Evolutionary conservation across 1,140 invertebrate species (phyloP).

Genomic region (Dendrolimus kikuchii): DNA sequence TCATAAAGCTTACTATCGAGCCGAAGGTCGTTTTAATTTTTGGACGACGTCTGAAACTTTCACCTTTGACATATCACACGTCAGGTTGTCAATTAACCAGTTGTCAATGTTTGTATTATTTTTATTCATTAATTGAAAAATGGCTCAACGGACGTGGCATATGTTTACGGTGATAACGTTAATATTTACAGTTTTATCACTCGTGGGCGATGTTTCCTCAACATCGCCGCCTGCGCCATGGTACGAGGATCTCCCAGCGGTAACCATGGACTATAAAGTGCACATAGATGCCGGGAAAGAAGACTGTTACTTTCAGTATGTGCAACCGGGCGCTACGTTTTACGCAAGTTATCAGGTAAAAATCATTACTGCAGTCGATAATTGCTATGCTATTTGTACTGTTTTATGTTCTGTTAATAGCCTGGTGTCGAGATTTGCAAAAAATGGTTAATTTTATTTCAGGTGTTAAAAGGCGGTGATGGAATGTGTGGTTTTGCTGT

Average conservation of each 20-base stretch:
- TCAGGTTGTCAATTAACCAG: not conserved
- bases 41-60: conserved; percentile 5
- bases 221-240: conserved; percentile 72
- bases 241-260: conserved; percentile 88
- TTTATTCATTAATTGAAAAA: conserved; percentile 32
- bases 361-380: too few species aligned
- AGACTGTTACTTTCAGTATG: conserved; percentile 95
- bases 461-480: conserved; percentile 92
- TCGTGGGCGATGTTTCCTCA: conserved; percentile 45
- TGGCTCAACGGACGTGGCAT: conserved; percentile 67
- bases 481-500: conserved; percentile 94
- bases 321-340: conserved; percentile 92
- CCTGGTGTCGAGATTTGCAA: not conserved
- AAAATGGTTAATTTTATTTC: conserved; percentile 8
- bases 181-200: conserved; percentile 65
- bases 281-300: conserved; percentile 95
- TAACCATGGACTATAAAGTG: conserved; percentile 96
- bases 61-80: conserved; percentile 7
- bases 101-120: conserved; percentile 7
- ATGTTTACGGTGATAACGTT: conserved; percentile 51
- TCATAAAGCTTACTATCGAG: too few species aligned
- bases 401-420: too few species aligned
- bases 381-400: too few species aligned
- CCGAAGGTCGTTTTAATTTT: too few species aligned
- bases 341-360: conserved; percentile 93